phyloP scores from a whole-genome alignment of 2,113 vertebrate species.

The Monopterus albus region DNA sequence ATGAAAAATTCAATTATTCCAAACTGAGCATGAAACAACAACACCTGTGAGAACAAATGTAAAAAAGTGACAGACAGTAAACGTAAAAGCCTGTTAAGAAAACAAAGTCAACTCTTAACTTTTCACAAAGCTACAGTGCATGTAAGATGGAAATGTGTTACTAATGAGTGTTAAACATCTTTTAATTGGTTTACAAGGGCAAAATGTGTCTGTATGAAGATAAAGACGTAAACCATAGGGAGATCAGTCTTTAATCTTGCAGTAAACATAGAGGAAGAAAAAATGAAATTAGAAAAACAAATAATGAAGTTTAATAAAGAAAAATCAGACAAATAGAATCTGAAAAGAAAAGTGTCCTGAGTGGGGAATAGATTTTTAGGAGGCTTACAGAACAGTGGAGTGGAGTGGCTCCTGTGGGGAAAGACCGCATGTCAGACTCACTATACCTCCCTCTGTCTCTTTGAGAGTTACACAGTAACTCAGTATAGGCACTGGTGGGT shows the following conservation, averaged over 20 bases:
- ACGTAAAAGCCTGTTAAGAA: conserved; percentile 18
- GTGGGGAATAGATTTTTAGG: background rate
- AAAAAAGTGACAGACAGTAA: background rate
- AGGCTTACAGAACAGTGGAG: background rate
- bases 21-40: background rate
- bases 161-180: conserved; percentile 49
- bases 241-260: conserved; percentile 40
- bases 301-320: background rate
- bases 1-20: background rate
- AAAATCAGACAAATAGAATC: background rate
- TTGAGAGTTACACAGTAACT: conserved; percentile 3
- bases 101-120: conserved; percentile 32
- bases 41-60: background rate
- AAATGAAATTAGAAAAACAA: conserved; percentile 14
- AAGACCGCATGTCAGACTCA: conserved; percentile 21
- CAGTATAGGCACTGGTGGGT: conserved; percentile 5
- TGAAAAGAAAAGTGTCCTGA: background rate
- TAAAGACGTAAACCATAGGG: conserved; percentile 14
- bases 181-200: conserved; percentile 34
- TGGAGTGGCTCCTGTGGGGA: conserved; percentile 12
- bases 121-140: conserved; percentile 14
- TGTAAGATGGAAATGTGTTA: conserved; percentile 17
- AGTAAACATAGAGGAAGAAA: conserved; percentile 12
- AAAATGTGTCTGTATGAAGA: conserved; percentile 53
- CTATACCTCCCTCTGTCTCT: background rate